Conservation (phyloP, 2,113 vertebrate genomes). For the Corythornis vintsioides region DNA sequence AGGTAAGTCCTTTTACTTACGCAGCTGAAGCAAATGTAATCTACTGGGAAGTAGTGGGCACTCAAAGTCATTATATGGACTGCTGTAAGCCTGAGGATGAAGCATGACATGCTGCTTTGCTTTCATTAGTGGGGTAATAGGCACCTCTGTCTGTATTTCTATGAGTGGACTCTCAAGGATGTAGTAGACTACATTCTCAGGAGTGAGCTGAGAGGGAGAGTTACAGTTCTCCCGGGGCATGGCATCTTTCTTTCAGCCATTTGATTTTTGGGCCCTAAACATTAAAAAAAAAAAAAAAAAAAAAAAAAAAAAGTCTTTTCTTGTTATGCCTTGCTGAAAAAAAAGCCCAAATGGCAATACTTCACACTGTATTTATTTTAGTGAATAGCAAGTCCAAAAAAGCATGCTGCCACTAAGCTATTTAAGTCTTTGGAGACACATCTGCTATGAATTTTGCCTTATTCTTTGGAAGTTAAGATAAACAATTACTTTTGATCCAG, state of each 20-base stretch:
- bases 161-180: background rate
- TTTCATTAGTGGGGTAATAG: background rate
- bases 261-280: background rate
- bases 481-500: conserved; percentile 20
- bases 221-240: background rate
- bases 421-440: background rate
- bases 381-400: background rate
- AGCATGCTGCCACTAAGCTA: background rate
- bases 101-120: background rate
- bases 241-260: background rate
- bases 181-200: background rate
- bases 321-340: background rate
- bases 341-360: background rate
- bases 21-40: background rate
- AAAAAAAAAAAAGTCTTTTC: background rate
- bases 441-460: conserved; percentile 16
- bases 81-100: background rate
- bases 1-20: background rate
- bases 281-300: background rate
- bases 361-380: background rate
- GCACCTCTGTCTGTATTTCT: background rate
- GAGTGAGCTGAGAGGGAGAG: background rate
- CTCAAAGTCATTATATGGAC: background rate
- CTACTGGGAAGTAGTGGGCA: background rate
- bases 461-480: conserved; percentile 18